Evolutionary conservation across 2,888 invertebrate species (phyloP), one percentile per base, ranked within the genome.

Genomic region (Torymus tubicola): DNA sequence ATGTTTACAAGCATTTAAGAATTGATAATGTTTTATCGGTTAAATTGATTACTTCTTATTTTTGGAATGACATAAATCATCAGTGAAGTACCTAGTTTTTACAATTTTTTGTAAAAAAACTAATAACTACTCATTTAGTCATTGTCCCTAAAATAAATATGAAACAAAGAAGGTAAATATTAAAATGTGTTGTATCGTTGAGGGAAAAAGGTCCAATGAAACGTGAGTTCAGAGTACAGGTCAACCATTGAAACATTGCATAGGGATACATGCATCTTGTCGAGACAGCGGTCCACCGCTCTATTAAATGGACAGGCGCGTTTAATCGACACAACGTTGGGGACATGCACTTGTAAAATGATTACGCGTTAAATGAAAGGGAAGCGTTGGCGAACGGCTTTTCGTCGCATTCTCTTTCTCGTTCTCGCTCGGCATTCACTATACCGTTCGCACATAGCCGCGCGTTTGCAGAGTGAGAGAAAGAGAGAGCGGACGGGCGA

Each of bases 291-390:
- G 2, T 74, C 18, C 18, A 53, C 21, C 61, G 70, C 78, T 72
- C 78, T 68, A 81, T 81, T 81, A 84, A 82, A 84, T 81, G 82
- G 79, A 82, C 83, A 78, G 72, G 71, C 67, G 42, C 78, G 61
- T 82, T 85, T 85, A 85, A 85, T 85, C 85, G 84, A 80, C 74
- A 72, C 83, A 83, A 84, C 81, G n/a, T n/a, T 14, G 57, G 76
- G 52, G 70, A 76, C 2, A 82, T 85, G 86, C 86, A 87, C 87
- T 89, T 87, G 87, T 86, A 87, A 89, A 89, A 87, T 87, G 88
- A 89, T 89, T 88, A 88, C 87, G 86, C 86, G 88, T 87, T 87
- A 88, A 89, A 89, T 89, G 89, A 89, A 89, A 87, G 88, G 87
- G 88, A 88, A 88, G 88, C 86, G 84, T 82, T 80, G 81, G 68